Evolutionary conservation across 2,797 vertebrate species (phyloP), one percentile per base, ranked within the genome.

Genomic region (Rhinophrynus dorsalis): DNA sequence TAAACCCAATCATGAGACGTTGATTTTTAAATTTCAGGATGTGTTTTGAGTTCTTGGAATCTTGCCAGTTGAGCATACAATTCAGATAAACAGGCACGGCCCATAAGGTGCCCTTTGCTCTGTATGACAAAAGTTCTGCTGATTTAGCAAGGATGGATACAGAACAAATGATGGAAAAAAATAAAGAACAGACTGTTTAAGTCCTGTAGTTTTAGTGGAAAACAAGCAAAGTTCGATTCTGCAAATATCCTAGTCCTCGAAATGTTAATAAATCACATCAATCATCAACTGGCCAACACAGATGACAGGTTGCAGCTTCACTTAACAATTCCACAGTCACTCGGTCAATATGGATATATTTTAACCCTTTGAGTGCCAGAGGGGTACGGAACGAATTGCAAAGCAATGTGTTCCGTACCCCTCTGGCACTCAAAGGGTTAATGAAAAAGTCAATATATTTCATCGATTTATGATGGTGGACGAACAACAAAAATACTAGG

Each of bases 21-120:
- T 56, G 7, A 3, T 10, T 58, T 57, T 47, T 57, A 35, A 57
- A 35, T 37, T 47, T n/a, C 42, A 2, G 6, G 26, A 17, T 21
- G 13, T 33, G 18, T 3, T 35, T 12, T 38, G 24, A 50, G 6
- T 24, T 26, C 27, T 59, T 59, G 45, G 45, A 40, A 1, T 6
- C 4, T 21, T 3, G 48, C 57, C 27, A 54, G 24, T 35, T 37
- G 17, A 42, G 17, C 17, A 21, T 48, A 23, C 18, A 59, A 32
- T 40, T 12, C 15, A 29, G 35, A 50, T 50, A 50, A 59, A 37
- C 32, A 37, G 29, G 23, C 47, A 45, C 26, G 29, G 37, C 20
- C 27, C 35, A 17, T 17, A 69, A 69, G 35, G n/a, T 55, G 58
- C 21, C 58, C 67, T 69, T 69, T 69, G 67, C 20, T 29, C 67